Base-by-base conservation (phyloP, 1,140 invertebrate species). In the Centruroides sculpturatus region DNA sequence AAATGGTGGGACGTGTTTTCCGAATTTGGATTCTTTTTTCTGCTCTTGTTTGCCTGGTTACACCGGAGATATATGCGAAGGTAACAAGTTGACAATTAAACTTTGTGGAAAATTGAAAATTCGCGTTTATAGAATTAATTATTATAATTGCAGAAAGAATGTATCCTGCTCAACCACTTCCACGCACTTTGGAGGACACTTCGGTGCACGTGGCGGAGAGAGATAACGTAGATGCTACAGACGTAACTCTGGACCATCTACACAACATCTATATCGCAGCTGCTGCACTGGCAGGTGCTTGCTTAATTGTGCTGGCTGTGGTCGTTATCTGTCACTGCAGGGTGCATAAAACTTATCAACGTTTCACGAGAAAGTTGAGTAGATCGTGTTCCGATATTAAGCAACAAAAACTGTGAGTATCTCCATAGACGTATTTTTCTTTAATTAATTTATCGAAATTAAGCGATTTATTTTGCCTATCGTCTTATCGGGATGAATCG, bases 1-100 rank as follows among this genome's bases (percentile, higher is more conserved):
- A 57, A 82, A 86, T 67, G 84, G 84, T 47, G 84, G 84, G 41
- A 85, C 82, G 36, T 86, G 84, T 69, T 85, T 83, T 81, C 84
- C 80, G 67, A 82, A 80, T 61, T 77, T 83, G n/a, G 83, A 80
- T 69, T 82, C 81, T 56, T 85, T 83, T 73, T 85, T 83, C 71
- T 86, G 84, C 69, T 82, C 82, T 56, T 86, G 84, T 66, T 75
- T 80, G 46, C 81, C 83, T 0, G 84, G 84, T 9, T 85, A 81
- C 67, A 85, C 83, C 8, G 86, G 86, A 8, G 81, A 80, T 69
- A 80, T 81, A 65, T 89, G 86, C 70, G 83, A 87, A 80, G 82
- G 81, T 81, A 72, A 73, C 12, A 51, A 13, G 23, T 51, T 51
- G 8, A 51, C 3, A 51, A 51, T 34, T 49, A 11, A n/a, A 10